Percentiles rank a stretch among this genome's conserved stretches.
These are phyloP conservation scores for Lamellibrachia satsuma DNA, from an alignment of 2,888 invertebrate species.

Conservation along the genomic window DNA sequence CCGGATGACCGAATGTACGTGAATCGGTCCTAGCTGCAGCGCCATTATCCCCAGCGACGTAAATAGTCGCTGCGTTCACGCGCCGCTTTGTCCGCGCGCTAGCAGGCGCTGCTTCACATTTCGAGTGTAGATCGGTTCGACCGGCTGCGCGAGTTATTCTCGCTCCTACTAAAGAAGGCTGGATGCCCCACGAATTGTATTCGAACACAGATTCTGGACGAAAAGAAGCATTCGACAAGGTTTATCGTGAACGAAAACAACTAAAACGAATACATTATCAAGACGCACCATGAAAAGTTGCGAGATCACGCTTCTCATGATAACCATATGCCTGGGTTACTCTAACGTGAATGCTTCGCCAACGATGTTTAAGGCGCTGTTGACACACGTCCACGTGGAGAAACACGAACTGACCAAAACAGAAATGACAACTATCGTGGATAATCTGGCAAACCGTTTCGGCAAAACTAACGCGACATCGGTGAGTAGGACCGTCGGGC, in stretches of 20 bases:
- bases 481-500: neutral
- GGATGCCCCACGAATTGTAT: neutral
- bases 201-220: neutral
- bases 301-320: neutral
- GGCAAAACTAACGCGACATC: neutral
- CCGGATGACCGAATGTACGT: neutral
- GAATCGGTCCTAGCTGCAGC: neutral
- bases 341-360: neutral
- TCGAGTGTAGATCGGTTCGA: neutral
- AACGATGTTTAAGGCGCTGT: neutral
- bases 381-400: neutral
- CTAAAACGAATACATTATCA: neutral
- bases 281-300: neutral
- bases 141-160: neutral
- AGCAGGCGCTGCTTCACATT: neutral
- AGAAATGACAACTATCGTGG: neutral
- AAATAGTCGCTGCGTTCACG: neutral
- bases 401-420: neutral
- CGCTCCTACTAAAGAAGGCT: neutral
- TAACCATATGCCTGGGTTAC: neutral
- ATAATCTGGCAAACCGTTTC: neutral
- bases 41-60: neutral
- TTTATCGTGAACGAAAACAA: neutral
- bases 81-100: neutral
- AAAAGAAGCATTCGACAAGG: neutral